Evolutionary conservation across 1,140 invertebrate species (phyloP).

Genomic region (Zophobas morio): DNA sequence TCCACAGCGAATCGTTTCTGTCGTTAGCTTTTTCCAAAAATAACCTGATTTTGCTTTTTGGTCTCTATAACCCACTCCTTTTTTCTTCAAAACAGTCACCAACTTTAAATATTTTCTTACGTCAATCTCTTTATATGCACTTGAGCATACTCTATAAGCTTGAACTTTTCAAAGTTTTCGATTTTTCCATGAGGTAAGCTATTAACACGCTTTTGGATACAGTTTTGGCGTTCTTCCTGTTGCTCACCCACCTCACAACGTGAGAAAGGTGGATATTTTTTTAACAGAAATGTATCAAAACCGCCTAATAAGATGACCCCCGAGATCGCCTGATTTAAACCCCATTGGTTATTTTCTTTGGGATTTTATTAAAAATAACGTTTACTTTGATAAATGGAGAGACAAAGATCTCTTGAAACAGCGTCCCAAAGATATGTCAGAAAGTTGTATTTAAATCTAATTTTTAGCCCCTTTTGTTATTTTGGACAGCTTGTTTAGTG

Average conservation of each 20-base stretch:
- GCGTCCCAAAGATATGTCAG: too few species aligned
- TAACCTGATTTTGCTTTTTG: not conserved
- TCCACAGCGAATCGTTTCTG: conserved; percentile 5
- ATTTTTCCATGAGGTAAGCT: conserved; percentile 7
- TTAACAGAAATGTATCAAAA: too few species aligned
- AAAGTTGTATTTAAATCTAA: too few species aligned
- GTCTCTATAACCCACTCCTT: conserved; percentile 3
- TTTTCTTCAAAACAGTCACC: not conserved
- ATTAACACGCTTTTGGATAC: conserved; percentile 4
- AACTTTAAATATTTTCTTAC: conserved; percentile 5
- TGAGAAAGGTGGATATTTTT: too few species aligned
- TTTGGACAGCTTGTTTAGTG: too few species aligned
- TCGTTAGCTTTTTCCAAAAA: conserved; percentile 9
- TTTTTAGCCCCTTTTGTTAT: too few species aligned
- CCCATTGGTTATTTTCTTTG: too few species aligned
- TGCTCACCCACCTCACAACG: not conserved
- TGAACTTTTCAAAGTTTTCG: conserved; percentile 3
- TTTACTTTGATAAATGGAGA: too few species aligned
- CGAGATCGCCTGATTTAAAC: too few species aligned
- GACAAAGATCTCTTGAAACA: too few species aligned
- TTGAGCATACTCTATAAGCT: conserved; percentile 4
- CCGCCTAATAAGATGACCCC: too few species aligned
- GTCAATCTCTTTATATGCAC: not conserved
- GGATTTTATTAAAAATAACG: too few species aligned
- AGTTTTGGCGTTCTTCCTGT: not conserved